A percentile compares a stretch with the other conserved stretches of the same genome.
phyloP scores from a whole-genome alignment of 2,888 invertebrate genomes.

The Eupithecia tripunctaria region DNA sequence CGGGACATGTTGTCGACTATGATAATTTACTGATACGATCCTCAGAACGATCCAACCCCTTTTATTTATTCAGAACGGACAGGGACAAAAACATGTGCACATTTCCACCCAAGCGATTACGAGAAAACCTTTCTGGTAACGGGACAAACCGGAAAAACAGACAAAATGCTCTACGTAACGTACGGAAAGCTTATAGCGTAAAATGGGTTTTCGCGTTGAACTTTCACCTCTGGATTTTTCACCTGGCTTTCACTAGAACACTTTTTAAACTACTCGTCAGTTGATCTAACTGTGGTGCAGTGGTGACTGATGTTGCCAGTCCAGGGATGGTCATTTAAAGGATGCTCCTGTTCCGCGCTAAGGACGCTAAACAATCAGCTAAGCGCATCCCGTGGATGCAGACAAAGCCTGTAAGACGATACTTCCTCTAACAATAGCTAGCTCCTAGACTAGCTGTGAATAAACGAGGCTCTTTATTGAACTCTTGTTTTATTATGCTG shows the following conservation, averaged over 20 bases:
- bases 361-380: conserved; percentile 70
- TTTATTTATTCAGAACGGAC: conserved; percentile 14
- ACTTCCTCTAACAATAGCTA: conserved; percentile 79
- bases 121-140: conserved; percentile 8
- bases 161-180: conserved; percentile 7
- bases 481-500: conserved; percentile 22
- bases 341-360: conserved; percentile 70
- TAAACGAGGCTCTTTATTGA: conserved; percentile 43
- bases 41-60: conserved; percentile 10
- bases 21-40: conserved; percentile 21
- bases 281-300: conserved; percentile 49
- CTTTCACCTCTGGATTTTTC: neutral
- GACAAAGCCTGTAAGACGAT: conserved; percentile 80
- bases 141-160: conserved; percentile 10
- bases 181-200: neutral
- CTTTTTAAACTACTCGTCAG: conserved; percentile 39
- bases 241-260: conserved; percentile 5
- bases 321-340: conserved; percentile 75
- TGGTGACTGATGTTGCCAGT: conserved; percentile 65
- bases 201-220: neutral
- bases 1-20: conserved; percentile 19
- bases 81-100: conserved; percentile 10
- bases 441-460: conserved; percentile 59
- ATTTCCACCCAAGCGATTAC: conserved; percentile 15
- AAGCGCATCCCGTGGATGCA: conserved; percentile 70